Evolutionary conservation across 2,113 vertebrate species (phyloP), one percentile per base, ranked within the genome.

Genomic region (Lasiurus borealis): DNA sequence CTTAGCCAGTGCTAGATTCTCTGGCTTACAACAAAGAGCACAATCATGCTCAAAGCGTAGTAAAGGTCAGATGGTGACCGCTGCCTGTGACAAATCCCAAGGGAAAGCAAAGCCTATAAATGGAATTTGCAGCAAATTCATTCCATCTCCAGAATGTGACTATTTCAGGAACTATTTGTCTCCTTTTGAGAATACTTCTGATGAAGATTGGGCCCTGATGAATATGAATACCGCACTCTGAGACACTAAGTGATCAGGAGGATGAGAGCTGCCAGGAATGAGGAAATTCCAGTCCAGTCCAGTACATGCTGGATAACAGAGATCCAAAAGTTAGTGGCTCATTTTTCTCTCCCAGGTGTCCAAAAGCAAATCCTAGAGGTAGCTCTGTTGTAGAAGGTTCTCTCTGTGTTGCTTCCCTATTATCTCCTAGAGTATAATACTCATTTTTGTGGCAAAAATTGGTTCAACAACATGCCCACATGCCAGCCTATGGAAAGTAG

Each of bases 1-100:
- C 3, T 87, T 77, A 93, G n/a, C 66, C 48, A 88, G 46, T 88
- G 59, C 25, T 81, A n/a, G 2, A 71, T 94, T 90, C 66, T 54
- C 57, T 80, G 78, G 29, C 44, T 62, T 92, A 16, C 7, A 16
- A 36, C 40, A 62, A 82, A 59, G 29, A 66, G 15, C 34, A 1
- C 31, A 77, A 21, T 19, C 8, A 3, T 64, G 6, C 29, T 85
- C 29, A 16, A 11, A 80, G 13, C 57, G 0, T n/a, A 27, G n/a
- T 29, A 44, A 94, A 72, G 27, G 19, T 29, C 54, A 34, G 23
- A 52, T 68, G 16, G 13, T n/a, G 4, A 57, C 71, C 59, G 12
- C 5, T 2, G 3, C 27, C 18, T 12, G 13, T 83, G 71, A 57
- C 6, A 80, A 96, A 90, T 78, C 19, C 23, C 29, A 5, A 88